Evolutionary conservation across 2,797 vertebrate genomes (phyloP).

Genomic region (Eremophila alpestris): DNA sequence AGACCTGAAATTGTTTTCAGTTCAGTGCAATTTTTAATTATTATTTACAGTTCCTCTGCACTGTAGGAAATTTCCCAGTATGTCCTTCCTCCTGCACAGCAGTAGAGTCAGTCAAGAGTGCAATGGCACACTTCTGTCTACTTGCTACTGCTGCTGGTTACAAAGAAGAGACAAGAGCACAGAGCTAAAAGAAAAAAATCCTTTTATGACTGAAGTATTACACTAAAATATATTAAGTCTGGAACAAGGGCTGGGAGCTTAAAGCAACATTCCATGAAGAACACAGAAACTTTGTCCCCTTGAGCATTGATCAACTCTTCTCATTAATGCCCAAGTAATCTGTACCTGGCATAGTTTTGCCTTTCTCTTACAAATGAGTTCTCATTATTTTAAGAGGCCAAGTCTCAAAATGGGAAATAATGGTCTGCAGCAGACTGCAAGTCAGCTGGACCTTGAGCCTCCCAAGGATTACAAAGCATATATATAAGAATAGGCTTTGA

Average conservation of each 20-base stretch:
- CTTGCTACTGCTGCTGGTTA: not conserved
- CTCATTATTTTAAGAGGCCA: not conserved
- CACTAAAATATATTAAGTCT: not conserved
- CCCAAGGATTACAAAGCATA: not conserved
- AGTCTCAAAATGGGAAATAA: not conserved
- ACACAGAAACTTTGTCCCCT: not conserved
- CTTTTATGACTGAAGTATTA: not conserved
- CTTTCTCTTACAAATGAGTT: not conserved
- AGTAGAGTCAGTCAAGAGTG: not conserved
- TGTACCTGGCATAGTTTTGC: not conserved
- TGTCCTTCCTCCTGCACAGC: not conserved
- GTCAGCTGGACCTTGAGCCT: not conserved
- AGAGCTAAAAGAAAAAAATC: not conserved
- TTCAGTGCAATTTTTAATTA: not conserved
- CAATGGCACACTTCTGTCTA: not conserved
- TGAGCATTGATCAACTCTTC: not conserved
- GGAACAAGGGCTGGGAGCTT: not conserved
- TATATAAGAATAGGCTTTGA: not conserved
- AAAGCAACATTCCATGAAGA: not conserved
- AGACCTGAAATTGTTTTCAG: not conserved
- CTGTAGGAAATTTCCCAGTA: not conserved
- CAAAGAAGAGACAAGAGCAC: not conserved
- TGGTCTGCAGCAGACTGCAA: not conserved
- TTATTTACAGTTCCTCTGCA: not conserved
- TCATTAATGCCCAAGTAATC: not conserved